phyloP scores from a whole-genome alignment of 2,888 invertebrate genomes.

The Cataglyphis altisquamis region DNA sequence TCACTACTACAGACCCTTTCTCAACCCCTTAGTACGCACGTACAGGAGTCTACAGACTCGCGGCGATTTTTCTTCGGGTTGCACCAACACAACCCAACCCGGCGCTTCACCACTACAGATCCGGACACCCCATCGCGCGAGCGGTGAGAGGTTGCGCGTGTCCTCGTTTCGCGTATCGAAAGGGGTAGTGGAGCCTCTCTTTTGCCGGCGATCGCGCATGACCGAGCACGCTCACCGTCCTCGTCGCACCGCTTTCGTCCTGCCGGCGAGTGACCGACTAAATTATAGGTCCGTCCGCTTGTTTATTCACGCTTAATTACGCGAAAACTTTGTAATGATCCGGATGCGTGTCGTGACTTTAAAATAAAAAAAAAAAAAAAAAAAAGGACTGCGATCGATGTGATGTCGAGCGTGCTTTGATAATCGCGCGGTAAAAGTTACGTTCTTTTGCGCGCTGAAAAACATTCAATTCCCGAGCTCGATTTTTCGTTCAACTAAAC shows the following conservation, averaged over 20 bases:
- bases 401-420: neutral
- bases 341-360: neutral
- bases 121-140: slow-evolving; percentile 74
- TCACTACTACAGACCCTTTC: slow-evolving; percentile 76
- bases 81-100: slow-evolving; percentile 78
- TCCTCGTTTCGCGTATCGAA: slow-evolving; percentile 66
- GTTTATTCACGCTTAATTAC: slow-evolving; percentile 55
- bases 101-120: slow-evolving; percentile 76
- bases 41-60: slow-evolving; percentile 74
- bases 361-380: neutral
- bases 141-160: slow-evolving; percentile 70
- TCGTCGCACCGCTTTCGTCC: slow-evolving; percentile 63
- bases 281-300: slow-evolving; percentile 49
- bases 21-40: slow-evolving; percentile 82
- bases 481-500: neutral
- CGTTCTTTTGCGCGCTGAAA: neutral
- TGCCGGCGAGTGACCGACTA: slow-evolving; percentile 50
- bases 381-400: slow-evolving; percentile 1
- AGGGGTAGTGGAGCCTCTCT: slow-evolving; percentile 70
- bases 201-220: slow-evolving; percentile 81
- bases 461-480: neutral
- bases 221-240: slow-evolving; percentile 72
- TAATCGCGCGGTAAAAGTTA: neutral
- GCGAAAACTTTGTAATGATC: slow-evolving; percentile 45
- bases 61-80: slow-evolving; percentile 83